Conservation (phyloP, 1,140 invertebrate species). For the Xylocopa sonorina region DNA sequence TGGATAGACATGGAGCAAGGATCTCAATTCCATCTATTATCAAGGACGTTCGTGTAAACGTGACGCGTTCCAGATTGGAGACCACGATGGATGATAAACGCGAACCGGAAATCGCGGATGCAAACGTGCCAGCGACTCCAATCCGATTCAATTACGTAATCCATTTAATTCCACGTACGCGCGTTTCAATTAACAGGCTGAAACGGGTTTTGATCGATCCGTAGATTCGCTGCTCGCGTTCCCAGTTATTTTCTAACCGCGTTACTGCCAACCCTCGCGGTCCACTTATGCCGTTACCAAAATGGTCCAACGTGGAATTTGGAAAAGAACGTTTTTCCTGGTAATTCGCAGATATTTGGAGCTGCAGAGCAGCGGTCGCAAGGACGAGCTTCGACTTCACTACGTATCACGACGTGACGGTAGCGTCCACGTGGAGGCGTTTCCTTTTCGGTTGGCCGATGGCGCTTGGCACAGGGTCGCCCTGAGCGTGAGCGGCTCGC, state of each 20-base stretch:
- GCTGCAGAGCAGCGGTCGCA: conserved; percentile 93
- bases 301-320: too few relatives aligned
- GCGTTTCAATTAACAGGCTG: conserved; percentile 18
- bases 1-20: too few relatives aligned
- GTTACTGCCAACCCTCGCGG: too few relatives aligned
- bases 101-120: background rate
- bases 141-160: conserved; percentile 26
- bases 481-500: conserved; percentile 90
- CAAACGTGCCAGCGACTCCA: background rate
- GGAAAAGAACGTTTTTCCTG: too few relatives aligned
- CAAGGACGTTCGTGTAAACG: too few relatives aligned
- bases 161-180: conserved; percentile 3
- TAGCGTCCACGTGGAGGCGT: conserved; percentile 90
- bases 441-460: conserved; percentile 92
- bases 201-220: conserved; percentile 5
- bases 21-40: background rate
- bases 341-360: conserved; percentile 88
- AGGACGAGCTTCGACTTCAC: conserved; percentile 91
- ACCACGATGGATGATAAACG: background rate
- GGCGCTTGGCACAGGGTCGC: conserved; percentile 93
- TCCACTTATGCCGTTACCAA: too few relatives aligned
- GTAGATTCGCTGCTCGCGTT: background rate
- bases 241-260: too few relatives aligned
- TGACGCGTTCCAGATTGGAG: background rate
- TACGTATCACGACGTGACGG: conserved; percentile 86